Evolutionary conservation across 2,888 invertebrate genomes (phyloP).

Genomic region (Lymantria monacha): DNA sequence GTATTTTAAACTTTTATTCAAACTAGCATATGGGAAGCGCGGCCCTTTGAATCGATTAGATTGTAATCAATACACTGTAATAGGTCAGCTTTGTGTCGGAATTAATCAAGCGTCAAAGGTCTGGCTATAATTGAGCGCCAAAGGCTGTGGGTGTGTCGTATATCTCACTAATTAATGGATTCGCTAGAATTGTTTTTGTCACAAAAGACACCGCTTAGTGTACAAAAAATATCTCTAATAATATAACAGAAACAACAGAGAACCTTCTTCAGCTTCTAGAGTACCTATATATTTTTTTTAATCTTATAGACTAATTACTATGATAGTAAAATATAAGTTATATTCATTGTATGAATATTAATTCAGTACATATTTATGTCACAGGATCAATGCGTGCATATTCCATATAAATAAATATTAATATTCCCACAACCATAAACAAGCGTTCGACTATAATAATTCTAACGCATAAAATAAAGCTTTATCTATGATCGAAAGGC

Average conservation of each 20-base stretch:
- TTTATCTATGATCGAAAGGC: conserved; percentile 74
- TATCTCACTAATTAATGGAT: conserved; percentile 80
- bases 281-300: conserved; percentile 13
- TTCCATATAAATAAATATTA: conserved; percentile 74
- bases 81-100: conserved; percentile 79
- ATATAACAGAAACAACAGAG: conserved; percentile 30
- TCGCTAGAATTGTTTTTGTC: conserved; percentile 70
- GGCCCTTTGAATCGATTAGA: conserved; percentile 77
- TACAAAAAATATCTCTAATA: conserved; percentile 42
- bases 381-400: conserved; percentile 56
- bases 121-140: conserved; percentile 69
- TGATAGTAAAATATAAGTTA: neutral
- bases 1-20: conserved; percentile 66
- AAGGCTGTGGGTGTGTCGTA: conserved; percentile 70
- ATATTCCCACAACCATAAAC: conserved; percentile 71
- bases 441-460: conserved; percentile 74
- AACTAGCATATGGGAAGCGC: conserved; percentile 71
- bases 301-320: neutral
- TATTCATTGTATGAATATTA: neutral
- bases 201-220: conserved; percentile 67
- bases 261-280: conserved; percentile 35
- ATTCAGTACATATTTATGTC: conserved; percentile 12
- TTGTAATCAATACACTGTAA: conserved; percentile 71
- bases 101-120: conserved; percentile 80
- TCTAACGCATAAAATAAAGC: conserved; percentile 76